Evolutionary conservation across 2,113 vertebrate species (phyloP).

Genomic region (Ranitomeya variabilis): DNA sequence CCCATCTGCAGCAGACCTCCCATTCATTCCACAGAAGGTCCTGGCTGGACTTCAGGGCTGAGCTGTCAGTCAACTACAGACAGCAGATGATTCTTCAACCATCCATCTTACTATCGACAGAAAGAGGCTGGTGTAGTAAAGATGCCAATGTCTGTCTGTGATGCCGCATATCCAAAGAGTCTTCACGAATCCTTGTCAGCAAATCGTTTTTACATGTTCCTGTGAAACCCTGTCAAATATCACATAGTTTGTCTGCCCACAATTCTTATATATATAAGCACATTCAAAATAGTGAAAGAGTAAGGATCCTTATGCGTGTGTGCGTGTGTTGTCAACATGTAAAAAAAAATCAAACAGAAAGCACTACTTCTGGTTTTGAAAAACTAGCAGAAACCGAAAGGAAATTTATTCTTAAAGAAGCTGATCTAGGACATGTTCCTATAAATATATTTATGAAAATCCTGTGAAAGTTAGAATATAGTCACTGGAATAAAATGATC

Average conservation of each 20-base stretch:
- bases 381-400: neutral
- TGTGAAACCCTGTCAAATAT: neutral
- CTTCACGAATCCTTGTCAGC: neutral
- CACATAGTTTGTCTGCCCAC: neutral
- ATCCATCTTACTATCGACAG: conserved; percentile 41
- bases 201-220: neutral
- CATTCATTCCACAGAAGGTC: conserved; percentile 9
- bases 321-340: no score
- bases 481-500: neutral
- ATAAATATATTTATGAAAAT: neutral
- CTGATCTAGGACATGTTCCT: neutral
- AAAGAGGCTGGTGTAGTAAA: conserved; percentile 29
- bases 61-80: conserved; percentile 15
- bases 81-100: conserved; percentile 40
- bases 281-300: no score
- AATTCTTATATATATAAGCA: neutral
- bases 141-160: neutral
- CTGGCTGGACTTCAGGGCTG: neutral
- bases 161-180: conserved; percentile 37
- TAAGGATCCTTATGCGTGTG: no score
- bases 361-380: neutral
- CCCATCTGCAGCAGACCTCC: conserved; percentile 46
- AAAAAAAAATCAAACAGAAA: neutral
- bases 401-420: neutral
- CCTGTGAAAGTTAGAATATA: neutral